Base-by-base conservation (phyloP, 2,888 invertebrate genomes). In the Deladenus siricidicola region DNA sequence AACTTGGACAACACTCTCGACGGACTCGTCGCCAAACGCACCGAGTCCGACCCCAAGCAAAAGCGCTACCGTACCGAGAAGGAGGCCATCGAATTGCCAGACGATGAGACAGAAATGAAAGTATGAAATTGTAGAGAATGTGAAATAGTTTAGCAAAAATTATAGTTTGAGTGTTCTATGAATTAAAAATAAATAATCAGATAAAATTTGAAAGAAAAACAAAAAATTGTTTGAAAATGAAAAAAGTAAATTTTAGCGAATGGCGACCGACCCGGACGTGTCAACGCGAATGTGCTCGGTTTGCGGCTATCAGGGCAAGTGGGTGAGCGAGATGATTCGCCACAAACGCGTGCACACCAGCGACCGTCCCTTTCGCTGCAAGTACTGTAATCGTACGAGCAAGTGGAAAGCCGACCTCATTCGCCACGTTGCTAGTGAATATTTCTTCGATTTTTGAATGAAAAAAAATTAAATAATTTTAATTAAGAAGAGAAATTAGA, bases 401-500 rank as follows among this genome's bases (percentile, higher is more conserved):
- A 81, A 81, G 65, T 83, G 82, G 82, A 80, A 81, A 68, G 81
- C 82, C 3, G 83, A 83, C 65, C 77, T 83, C 52, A 81, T 82
- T 60, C 69, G 82, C 29, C 83, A 83, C 64, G 79, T 83, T 30
- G 80, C 80, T 55, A 80, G 77, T 77, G 56, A 68, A 74, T 67
- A 14, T 3, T 14, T 17, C 34, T 24, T 6, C 34, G 21, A 17
- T 49, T 39, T 47, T 23, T 24, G 39, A 30, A 34, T 1, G 2
- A 34, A 29, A 42, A 53, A 10, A 34, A 34, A 34, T 34, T 34
- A 34, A 6, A 34, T 14, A 34, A 14, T 34, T 34, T 34, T 34
- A 34, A 6, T 6, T 34, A 34, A 10, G 8, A 34, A 6, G 39
- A 10, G 14, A 10, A 34, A 34, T 34, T 34, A 34, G 14, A 34